phyloP scores from a whole-genome alignment of 2,113 vertebrate species.

The Halichoerus grypus region DNA sequence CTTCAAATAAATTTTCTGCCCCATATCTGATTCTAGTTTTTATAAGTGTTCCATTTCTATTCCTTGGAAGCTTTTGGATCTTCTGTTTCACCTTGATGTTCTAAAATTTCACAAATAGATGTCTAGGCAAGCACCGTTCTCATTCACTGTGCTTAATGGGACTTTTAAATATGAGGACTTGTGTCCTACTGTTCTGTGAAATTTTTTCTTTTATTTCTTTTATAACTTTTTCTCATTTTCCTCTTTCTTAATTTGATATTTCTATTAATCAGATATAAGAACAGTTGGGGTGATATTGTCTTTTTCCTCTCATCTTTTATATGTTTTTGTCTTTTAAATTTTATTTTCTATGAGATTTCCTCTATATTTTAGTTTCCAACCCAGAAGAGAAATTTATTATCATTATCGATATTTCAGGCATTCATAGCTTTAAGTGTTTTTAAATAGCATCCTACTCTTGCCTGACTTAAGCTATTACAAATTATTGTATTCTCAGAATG shows the following conservation, averaged over 20 bases:
- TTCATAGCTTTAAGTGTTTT: background rate
- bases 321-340: background rate
- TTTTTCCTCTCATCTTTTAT: background rate
- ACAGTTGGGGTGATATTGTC: background rate
- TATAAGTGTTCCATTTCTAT: background rate
- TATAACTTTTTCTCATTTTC: background rate
- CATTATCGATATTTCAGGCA: background rate
- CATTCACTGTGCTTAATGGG: background rate
- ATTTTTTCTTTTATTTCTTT: background rate
- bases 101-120: background rate
- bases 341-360: constrained; percentile 16
- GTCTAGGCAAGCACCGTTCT: background rate
- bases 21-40: background rate
- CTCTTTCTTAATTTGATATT: background rate
- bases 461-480: background rate
- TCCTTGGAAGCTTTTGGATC: background rate
- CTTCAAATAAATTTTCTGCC: background rate
- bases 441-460: background rate
- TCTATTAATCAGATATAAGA: background rate
- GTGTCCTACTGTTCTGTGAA: background rate
- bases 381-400: constrained; percentile 16
- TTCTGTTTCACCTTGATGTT: constrained; percentile 1
- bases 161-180: background rate
- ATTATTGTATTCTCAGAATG: background rate
- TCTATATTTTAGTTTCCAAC: constrained; percentile 41